Percentiles rank a stretch among this genome's conserved stretches.
phyloP scores from a whole-genome alignment of 2,797 vertebrate genomes.

The Serranus cabrilla region DNA sequence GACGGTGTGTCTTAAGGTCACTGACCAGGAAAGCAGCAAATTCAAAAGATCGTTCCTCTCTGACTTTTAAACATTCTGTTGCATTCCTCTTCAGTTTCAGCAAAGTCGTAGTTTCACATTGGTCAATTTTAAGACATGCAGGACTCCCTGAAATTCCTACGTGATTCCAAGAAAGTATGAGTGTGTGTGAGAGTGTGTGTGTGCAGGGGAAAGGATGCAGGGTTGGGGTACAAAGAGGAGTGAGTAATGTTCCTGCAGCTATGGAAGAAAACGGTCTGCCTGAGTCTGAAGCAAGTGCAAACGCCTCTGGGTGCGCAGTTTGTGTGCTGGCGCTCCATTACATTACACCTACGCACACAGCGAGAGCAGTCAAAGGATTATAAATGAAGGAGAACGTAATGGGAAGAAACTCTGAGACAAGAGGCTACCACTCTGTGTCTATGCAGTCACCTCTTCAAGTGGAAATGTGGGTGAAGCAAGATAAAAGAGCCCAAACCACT shows the following conservation, averaged over 20 bases:
- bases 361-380: constrained; percentile 70
- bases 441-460: constrained; percentile 22
- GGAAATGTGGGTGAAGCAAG: constrained; percentile 32
- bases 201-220: not conserved
- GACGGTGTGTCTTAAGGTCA: not conserved
- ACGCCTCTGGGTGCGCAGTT: constrained; percentile 62
- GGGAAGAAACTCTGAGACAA: constrained; percentile 61
- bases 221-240: constrained; percentile 24
- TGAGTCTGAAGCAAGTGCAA: constrained; percentile 55
- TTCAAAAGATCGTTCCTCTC: constrained; percentile 1
- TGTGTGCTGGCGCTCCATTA: constrained; percentile 61
- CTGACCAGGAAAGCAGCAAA: not conserved
- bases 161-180: constrained; percentile 3
- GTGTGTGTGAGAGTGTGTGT: constrained; percentile 5
- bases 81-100: not conserved
- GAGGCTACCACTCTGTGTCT: constrained; percentile 40
- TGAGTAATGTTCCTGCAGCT: constrained; percentile 47
- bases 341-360: constrained; percentile 75
- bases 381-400: constrained; percentile 73
- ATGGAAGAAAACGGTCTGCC: constrained; percentile 35
- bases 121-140: constrained; percentile 16
- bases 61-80: not conserved
- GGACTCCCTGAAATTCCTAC: constrained; percentile 23
- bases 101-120: constrained; percentile 21
- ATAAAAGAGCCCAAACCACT: constrained; percentile 30